These are phyloP conservation scores for Tillus elongatus DNA, from an alignment of 2,888 invertebrate genomes.

Conservation along the genomic window DNA sequence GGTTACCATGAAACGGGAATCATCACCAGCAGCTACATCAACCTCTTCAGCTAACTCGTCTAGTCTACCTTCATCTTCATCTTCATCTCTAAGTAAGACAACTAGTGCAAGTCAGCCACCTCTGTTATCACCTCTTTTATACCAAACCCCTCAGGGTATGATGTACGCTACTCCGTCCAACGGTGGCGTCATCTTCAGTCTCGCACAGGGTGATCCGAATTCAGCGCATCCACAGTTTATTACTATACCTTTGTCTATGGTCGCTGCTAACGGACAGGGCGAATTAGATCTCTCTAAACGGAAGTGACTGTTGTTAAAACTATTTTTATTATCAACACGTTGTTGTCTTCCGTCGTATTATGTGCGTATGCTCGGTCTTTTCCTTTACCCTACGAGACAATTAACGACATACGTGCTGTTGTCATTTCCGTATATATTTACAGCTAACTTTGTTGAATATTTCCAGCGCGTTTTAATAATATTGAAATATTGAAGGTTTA, in stretches of 20 bases:
- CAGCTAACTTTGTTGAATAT: too few relatives aligned
- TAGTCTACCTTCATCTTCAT: conserved; percentile 26
- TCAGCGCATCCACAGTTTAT: conserved; percentile 53
- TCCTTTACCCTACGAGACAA: too few relatives aligned
- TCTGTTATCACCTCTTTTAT: conserved; percentile 35
- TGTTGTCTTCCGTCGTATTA: background rate
- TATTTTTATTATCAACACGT: conserved; percentile 16
- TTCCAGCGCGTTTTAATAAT: too few relatives aligned
- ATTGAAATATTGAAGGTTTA: too few relatives aligned
- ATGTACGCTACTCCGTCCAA: conserved; percentile 43
- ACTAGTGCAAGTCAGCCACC: conserved; percentile 21
- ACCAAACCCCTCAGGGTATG: conserved; percentile 43
- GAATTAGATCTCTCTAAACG: conserved; percentile 36
- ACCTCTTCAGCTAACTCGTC: conserved; percentile 15
- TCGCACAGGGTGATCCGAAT: conserved; percentile 35
- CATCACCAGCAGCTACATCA: conserved; percentile 8
- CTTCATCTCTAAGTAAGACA: conserved; percentile 15
- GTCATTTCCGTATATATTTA: too few relatives aligned
- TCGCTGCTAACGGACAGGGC: conserved; percentile 41
- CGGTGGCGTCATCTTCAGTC: conserved; percentile 41
- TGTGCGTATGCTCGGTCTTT: background rate
- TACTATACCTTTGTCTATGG: conserved; percentile 61
- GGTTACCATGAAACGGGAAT: conserved; percentile 8
- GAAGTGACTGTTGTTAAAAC: conserved; percentile 27
- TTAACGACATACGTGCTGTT: too few relatives aligned